phyloP scores from a whole-genome alignment of 2,888 invertebrate genomes.

The Athalia rosae region DNA sequence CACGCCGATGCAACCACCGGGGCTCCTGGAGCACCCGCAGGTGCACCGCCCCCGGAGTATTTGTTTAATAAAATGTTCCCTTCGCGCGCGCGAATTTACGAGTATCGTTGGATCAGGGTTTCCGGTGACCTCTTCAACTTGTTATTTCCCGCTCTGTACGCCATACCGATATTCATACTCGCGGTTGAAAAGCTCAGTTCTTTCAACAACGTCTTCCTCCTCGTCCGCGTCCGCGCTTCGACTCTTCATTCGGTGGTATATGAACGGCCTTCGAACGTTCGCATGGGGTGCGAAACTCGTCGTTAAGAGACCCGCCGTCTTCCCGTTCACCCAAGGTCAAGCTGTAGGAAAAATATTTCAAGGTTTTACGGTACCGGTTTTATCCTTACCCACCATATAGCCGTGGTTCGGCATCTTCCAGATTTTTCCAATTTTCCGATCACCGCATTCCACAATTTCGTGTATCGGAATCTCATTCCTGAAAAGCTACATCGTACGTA shows the following conservation, averaged over 20 bases:
- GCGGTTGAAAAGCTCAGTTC: too few species aligned
- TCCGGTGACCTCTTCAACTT: not conserved
- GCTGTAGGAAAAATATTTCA: conserved; percentile 18
- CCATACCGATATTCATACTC: too few species aligned
- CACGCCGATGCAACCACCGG: not conserved
- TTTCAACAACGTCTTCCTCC: too few species aligned
- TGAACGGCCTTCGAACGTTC: too few species aligned
- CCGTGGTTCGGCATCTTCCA: not conserved
- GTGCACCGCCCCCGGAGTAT: too few species aligned
- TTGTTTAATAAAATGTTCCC: too few species aligned
- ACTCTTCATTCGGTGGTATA: too few species aligned
- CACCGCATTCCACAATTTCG: conserved; percentile 27
- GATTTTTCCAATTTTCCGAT: conserved; percentile 37
- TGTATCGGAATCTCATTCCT: not conserved
- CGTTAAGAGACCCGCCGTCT: not conserved
- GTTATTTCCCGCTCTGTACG: not conserved
- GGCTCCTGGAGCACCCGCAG: not conserved
- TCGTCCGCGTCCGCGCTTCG: too few species aligned
- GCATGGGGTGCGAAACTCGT: conserved; percentile 16
- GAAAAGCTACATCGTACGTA: not conserved
- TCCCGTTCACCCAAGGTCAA: not conserved
- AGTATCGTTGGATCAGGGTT: too few species aligned
- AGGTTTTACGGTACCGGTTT: conserved; percentile 10
- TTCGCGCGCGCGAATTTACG: too few species aligned
- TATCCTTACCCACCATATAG: not conserved